Evolutionary conservation across 2,888 invertebrate genomes (phyloP), one percentile per base, ranked within the genome.

Genomic region (Leucoma salicis): DNA sequence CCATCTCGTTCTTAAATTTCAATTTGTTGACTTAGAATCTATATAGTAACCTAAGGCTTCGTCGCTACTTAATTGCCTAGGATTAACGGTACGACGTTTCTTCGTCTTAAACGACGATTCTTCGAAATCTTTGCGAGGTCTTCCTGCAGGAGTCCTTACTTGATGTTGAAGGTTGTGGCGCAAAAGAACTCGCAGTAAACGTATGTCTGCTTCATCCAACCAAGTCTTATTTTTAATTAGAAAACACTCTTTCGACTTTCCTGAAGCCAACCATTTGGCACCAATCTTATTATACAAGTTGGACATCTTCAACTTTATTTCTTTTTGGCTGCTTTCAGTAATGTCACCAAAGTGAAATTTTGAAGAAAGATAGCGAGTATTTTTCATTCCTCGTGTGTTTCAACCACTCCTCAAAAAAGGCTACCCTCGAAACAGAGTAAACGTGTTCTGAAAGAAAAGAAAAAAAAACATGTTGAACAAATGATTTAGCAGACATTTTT

Each of bases 241-340:
- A 13, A 31, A 31, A 31, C 14, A 1, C 7, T 31, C 31, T 14
- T 14, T 31, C 10, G 14, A 31, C 13, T 14, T 14, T 14, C n/a
- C 31, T 10, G 32, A 38, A 39, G n/a, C 5, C 14, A 18, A n/a
- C 29, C 31, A 35, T 25, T 2, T 25, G 11, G 12, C 7, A 13
- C 2, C 18, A 21, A 35, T 35, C 14, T 25, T 35, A 10, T 7
- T 14, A 1, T 24, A 35, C 24, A 35, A 25, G 27, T 8, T 34
- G 8, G 33, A 24, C 25, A 39, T 15, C 11, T 31, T 33, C 16
- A 27, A 8, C 24, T 42, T 32, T 31, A 14, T 27, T 62, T 53
- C 0, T 24, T n/a, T 35, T 35, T 25, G 12, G 10, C 14, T 25
- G 12, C 13, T 14, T 25, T 27, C 32, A 32, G 25, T 39, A 12